Conservation (phyloP, 1,140 invertebrate species). For the Pristionchus pacificus region DNA sequence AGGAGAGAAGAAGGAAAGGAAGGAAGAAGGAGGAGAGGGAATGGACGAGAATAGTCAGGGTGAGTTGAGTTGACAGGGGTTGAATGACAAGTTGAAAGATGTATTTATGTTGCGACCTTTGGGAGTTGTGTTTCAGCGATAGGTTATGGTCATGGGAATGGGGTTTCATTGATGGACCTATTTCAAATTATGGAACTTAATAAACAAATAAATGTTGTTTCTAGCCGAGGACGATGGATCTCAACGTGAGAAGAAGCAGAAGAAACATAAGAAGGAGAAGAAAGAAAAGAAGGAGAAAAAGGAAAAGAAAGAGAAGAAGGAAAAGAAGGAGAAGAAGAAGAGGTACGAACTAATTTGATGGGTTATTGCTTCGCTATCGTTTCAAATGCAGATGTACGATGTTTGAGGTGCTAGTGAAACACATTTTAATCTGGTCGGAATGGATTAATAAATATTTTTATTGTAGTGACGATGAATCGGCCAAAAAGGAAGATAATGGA, state of each 20-base stretch:
- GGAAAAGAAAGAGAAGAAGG: not conserved
- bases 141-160: slow-evolving; percentile 7
- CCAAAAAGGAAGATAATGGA: slow-evolving; percentile 6
- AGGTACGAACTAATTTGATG: not conserved
- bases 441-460: too few species aligned
- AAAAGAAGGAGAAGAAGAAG: not conserved
- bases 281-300: slow-evolving; percentile 10
- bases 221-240: not conserved
- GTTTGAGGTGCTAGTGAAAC: too few species aligned
- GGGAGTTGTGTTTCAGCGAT: too few species aligned
- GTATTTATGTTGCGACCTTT: too few species aligned
- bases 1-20: slow-evolving; percentile 13
- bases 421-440: too few species aligned
- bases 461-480: not conserved
- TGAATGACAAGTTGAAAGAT: too few species aligned
- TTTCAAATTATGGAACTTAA: not conserved
- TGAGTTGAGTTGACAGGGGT: too few species aligned
- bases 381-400: too few species aligned
- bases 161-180: not conserved
- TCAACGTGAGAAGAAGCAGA: slow-evolving; percentile 14
- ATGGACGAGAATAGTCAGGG: too few species aligned
- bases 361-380: too few species aligned
- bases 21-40: slow-evolving; percentile 8
- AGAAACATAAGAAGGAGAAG: slow-evolving; percentile 10
- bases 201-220: not conserved